phyloP scores from a whole-genome alignment of 1,140 invertebrate species.

The Conus betulinus region DNA sequence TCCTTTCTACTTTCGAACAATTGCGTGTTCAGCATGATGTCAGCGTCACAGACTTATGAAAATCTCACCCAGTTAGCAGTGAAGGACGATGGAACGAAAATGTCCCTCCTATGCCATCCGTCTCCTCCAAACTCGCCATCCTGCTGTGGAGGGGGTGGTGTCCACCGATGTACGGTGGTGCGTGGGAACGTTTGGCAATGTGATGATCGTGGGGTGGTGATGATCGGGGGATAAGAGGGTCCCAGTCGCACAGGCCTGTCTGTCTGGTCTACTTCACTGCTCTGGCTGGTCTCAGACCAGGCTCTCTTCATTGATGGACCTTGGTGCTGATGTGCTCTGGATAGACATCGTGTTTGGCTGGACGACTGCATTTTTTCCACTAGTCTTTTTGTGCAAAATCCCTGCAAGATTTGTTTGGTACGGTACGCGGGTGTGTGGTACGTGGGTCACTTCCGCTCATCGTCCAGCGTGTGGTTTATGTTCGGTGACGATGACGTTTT shows the following conservation, averaged over 20 bases:
- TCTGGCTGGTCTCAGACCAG: neutral
- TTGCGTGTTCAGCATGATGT: too few relatives aligned
- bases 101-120: too few relatives aligned
- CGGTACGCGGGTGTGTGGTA: too few relatives aligned
- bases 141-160: neutral
- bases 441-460: neutral
- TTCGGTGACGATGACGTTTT: neutral
- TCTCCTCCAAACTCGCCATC: neutral
- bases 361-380: neutral
- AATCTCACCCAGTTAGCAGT: too few relatives aligned
- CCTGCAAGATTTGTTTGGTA: neutral
- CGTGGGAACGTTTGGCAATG: conserved; percentile 10
- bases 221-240: neutral
- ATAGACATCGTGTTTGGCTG: neutral
- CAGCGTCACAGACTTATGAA: too few relatives aligned
- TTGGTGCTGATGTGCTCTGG: neutral
- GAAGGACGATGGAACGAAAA: too few relatives aligned
- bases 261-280: neutral
- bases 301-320: neutral
- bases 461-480: conserved; percentile 16
- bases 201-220: conserved; percentile 4
- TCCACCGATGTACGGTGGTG: neutral
- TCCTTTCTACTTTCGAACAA: too few relatives aligned
- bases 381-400: neutral
- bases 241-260: neutral